Conservation (phyloP, 2,888 invertebrate species). For the Oxyteleia sp. region DNA sequence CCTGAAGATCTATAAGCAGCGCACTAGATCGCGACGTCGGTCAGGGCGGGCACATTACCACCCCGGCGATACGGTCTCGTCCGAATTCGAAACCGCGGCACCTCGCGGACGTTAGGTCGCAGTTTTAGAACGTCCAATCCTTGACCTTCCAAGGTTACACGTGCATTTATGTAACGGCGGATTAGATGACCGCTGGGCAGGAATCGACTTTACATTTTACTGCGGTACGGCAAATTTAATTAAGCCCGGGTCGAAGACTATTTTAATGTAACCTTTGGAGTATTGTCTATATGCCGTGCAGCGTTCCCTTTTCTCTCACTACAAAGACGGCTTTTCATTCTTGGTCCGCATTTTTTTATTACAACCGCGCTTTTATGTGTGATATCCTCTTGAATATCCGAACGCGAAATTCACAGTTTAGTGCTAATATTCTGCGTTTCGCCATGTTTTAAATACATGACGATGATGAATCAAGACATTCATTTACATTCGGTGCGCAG, state of each 20-base stretch:
- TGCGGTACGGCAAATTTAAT: not conserved
- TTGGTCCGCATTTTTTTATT: not conserved
- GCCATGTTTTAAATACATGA: not conserved
- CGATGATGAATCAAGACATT: not conserved
- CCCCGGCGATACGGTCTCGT: not conserved
- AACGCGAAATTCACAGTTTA: not conserved
- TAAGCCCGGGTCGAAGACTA: not conserved
- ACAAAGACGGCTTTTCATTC: not conserved
- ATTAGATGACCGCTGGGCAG: conserved; percentile 10
- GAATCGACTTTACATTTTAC: conserved; percentile 3
- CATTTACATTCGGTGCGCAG: not conserved
- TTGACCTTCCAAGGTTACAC: conserved; percentile 47
- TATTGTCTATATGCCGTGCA: not conserved
- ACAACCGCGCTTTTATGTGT: not conserved
- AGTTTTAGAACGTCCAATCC: conserved; percentile 13
- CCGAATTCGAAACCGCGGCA: not conserved
- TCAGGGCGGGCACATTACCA: conserved; percentile 27
- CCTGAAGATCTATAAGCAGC: conserved; percentile 41
- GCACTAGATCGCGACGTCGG: conserved; percentile 17
- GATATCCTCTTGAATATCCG: conserved; percentile 9
- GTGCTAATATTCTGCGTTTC: not conserved
- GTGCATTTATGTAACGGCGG: conserved; percentile 32
- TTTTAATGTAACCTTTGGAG: not conserved
- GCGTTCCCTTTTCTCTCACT: not conserved
- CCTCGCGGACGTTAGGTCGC: conserved; percentile 12